Evolutionary conservation across 2,113 vertebrate species (phyloP), one percentile per base, ranked within the genome.

Genomic region (Dascyllus trimaculatus): DNA sequence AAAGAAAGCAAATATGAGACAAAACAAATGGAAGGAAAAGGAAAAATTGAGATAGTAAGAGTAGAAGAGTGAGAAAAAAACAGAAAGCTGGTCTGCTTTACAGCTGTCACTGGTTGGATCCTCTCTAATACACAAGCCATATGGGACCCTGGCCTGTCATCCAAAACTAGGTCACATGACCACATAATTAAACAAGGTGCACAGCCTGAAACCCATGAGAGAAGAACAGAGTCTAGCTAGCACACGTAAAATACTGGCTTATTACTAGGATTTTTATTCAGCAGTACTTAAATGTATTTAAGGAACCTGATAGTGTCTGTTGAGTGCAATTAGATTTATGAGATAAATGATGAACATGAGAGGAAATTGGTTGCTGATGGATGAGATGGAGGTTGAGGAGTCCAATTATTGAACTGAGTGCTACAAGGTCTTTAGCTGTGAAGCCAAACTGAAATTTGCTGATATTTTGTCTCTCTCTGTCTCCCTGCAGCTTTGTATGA

Each of bases 401-500:
- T 82, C 32, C 53, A 38, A 67, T 62, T 32, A 54, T 29, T 71
- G 15, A 69, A 59, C 43, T 29, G 64, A 65, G 29, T 6, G 3
- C 29, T 29, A 29, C 2, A 29, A 29, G 29, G 29, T 29, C 29
- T 29, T 29, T 29, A n/a, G 35, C 26, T 43, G 11, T 77, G 24
- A 17, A 76, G 71, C 35, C 18, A 40, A 82, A 87, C 38, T 53
- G 40, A 53, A 48, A 49, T 74, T 49, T 82, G 46, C 17, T 14
- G 35, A 15, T 54, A 40, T 58, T 65, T 25, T 69, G n/a, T 65
- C 14, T 52, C 19, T 71, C 14, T 74, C 0, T 8, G 15, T 85
- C 24, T 81, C 51, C 58, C 68, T 76, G 17, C 80, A 93, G 92
- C 80, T 97, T 4, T 99, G 96, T 82, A 99, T 99, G 98, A 98